Evolutionary conservation across 2,888 invertebrate species (phyloP), one percentile per base, ranked within the genome.

Genomic region (Micropterix aruncella): DNA sequence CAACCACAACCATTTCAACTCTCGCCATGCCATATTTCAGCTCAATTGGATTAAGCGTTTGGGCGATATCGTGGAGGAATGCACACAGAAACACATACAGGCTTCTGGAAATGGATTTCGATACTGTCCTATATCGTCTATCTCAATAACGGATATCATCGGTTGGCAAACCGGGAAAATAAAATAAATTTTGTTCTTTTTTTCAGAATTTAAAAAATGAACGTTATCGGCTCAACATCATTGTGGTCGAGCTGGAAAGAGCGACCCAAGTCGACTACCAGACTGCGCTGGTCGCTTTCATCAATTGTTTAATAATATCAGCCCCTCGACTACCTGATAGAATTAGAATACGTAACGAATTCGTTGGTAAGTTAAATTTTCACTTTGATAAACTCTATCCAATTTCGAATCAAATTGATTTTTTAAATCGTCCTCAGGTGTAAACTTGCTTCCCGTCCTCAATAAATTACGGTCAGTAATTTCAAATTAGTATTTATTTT

Each of bases 241-340:
- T 95, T 52, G 84, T 95, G 47, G 82, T 84, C 53, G 95, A 96
- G 68, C 72, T 96, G 59, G 83, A 83, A 60, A 77, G 79, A 54
- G 83, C 92, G 27, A 70, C 80, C 43, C 78, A 81, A 48, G 77
- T 84, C 44, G 91, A 92, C 64, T 95, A 95, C 72, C 87, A 88
- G 73, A 90, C 90, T 9, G 87, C 92, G 3, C 71, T 96, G 53
- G 75, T 95, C 58, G 92, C 92, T 45, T 94, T 96, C 70, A 80
- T 95, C 67, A 96, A 96, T 74, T 94, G 94, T 62, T 81, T 94
- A 61, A 88, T 96, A 63, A 89, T 93, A 59, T 90, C 91, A 16
- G 90, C 90, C 9, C 81, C 89, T 40, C 77, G 84, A 47, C 74
- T 93, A 50, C 85, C 87, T 52, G 93, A 94, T 59, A 75, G 95